Percentiles rank a stretch among this genome's conserved stretches.
phyloP scores from a whole-genome alignment of 2,888 invertebrate genomes.

The Peribatodes rhomboidaria region DNA sequence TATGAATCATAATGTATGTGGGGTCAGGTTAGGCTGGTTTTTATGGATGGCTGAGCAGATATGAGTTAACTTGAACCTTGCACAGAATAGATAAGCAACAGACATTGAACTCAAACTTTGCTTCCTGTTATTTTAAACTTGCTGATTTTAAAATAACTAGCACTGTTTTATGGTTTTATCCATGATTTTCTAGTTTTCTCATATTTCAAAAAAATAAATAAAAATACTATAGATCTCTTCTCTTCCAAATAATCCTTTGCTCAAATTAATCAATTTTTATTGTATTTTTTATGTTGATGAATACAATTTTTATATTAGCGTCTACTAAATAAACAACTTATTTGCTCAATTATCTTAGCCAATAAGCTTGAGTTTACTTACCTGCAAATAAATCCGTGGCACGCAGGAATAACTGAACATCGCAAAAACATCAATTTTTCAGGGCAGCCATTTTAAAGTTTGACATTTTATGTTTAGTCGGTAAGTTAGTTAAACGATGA shows the following conservation, averaged over 20 bases:
- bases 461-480: too few relatives aligned
- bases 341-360: too few relatives aligned
- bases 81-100: not conserved
- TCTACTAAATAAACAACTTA: too few relatives aligned
- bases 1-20: constrained; percentile 26
- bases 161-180: not conserved
- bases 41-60: constrained; percentile 4
- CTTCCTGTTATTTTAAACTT: constrained; percentile 12
- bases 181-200: not conserved
- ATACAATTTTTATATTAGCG: too few relatives aligned
- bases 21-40: constrained; percentile 11
- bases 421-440: too few relatives aligned
- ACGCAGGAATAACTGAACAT: too few relatives aligned
- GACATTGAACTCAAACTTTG: constrained; percentile 21
- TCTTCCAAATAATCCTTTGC: not conserved
- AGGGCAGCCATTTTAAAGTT: too few relatives aligned
- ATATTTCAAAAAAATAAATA: not conserved
- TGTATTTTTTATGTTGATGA: too few relatives aligned
- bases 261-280: not conserved
- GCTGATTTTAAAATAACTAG: not conserved
- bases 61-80: constrained; percentile 18
- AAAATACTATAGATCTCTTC: not conserved
- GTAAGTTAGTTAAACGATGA: too few relatives aligned
- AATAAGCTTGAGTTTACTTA: too few relatives aligned
- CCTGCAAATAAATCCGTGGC: too few relatives aligned